These are phyloP conservation scores for Nipponacmea schrenckii DNA, from an alignment of 2,888 invertebrate species.

Conservation along the genomic window DNA sequence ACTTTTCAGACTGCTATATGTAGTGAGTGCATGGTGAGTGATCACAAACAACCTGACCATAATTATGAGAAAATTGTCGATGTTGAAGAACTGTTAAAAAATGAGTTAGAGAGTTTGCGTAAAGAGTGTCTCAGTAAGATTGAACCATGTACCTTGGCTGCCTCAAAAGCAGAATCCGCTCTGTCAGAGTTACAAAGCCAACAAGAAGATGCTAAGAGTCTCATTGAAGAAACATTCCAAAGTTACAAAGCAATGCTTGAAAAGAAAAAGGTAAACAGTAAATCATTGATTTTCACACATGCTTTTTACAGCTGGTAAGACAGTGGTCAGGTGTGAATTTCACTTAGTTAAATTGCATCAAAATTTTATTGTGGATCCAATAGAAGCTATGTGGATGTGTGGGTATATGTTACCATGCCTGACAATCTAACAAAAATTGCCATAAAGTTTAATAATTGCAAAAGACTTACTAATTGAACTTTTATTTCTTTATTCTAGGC, in stretches of 20 bases:
- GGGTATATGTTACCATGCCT: no score
- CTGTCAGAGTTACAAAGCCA: constrained; percentile 88
- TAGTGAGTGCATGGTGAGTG: constrained; percentile 84
- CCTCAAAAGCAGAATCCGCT: constrained; percentile 80
- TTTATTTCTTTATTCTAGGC: constrained; percentile 71
- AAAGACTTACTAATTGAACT: no score
- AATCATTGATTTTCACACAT: no score
- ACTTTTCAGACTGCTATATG: constrained; percentile 80
- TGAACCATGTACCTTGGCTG: constrained; percentile 80
- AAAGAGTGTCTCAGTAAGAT: constrained; percentile 82
- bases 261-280: constrained; percentile 73
- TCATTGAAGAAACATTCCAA: constrained; percentile 73
- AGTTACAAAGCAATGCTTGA: constrained; percentile 80
- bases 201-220: constrained; percentile 84
- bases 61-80: constrained; percentile 84
- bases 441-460: no score
- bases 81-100: constrained; percentile 81
- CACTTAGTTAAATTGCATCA: no score
- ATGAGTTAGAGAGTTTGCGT: constrained; percentile 81
- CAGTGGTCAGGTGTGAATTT: no score
- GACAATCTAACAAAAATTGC: no score
- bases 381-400: no score
- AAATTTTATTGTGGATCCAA: no score
- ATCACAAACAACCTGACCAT: constrained; percentile 85
- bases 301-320: no score